Evolutionary conservation across 2,797 vertebrate genomes (phyloP).

Genomic region (Parotocinclus haroldoi): DNA sequence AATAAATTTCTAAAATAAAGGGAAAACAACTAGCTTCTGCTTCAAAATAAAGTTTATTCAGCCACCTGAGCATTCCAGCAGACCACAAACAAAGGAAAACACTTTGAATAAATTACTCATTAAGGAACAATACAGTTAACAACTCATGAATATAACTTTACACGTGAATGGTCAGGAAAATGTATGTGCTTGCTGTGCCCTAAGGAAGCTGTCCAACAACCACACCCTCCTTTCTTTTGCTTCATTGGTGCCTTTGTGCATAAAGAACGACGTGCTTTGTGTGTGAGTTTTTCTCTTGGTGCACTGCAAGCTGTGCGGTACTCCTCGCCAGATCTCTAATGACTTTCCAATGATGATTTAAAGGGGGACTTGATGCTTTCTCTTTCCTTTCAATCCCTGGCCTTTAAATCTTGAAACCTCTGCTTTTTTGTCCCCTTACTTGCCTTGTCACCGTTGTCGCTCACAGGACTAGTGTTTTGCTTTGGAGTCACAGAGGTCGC

Average conservation of each 20-base stretch:
- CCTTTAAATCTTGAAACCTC: conserved; percentile 55
- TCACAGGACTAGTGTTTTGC: conserved; percentile 44
- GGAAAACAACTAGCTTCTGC: background rate
- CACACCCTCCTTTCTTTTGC: conserved; percentile 71
- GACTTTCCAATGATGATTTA: conserved; percentile 81
- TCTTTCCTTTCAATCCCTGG: conserved; percentile 58
- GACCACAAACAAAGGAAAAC: conserved; percentile 38
- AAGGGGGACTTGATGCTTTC: conserved; percentile 58
- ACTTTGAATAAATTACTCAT: conserved; percentile 73
- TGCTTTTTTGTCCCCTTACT: conserved; percentile 63
- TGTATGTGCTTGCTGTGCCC: conserved; percentile 63
- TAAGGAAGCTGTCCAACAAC: conserved; percentile 63
- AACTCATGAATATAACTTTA: conserved; percentile 89
- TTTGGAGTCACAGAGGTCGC: conserved; percentile 53
- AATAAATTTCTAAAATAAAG: too few species aligned
- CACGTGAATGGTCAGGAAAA: conserved; percentile 65
- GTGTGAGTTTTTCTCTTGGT: conserved; percentile 39
- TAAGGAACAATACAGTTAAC: conserved; percentile 74
- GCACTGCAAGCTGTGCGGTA: conserved; percentile 78
- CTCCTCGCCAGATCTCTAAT: conserved; percentile 79
- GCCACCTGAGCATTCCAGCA: conserved; percentile 81
- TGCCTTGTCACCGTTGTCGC: conserved; percentile 40
- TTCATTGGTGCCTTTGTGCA: conserved; percentile 67
- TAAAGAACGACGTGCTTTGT: conserved; percentile 51
- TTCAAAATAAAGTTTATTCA: conserved; percentile 23